Evolutionary conservation across 2,113 vertebrate genomes (phyloP), one percentile per base, ranked within the genome.

Genomic region (Bujurquina vittata): DNA sequence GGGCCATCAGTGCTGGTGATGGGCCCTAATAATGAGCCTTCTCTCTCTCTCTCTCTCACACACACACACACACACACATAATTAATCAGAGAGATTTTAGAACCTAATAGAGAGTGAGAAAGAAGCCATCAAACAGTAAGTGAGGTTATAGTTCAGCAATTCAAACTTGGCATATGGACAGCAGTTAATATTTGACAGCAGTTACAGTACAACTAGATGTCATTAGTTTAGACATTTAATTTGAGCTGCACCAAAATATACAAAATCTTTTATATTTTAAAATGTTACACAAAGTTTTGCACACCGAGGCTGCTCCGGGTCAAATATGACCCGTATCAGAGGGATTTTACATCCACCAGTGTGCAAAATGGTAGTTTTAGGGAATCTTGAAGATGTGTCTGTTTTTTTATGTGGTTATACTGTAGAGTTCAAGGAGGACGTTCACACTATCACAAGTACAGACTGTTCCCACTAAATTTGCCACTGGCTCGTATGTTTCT

Each of bases 21-120:
- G 67, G 80, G 84, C 89, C 91, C 77, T 89, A 91, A 92, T 93
- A 93, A 92, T 92, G 88, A 90, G 87, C 61, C 72, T 4, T 10
- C 40, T 10, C 40, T 12, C 10, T 1, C 40, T 0, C 40, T 4
- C 40, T 0, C 40, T 1, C 40, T 1, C 11, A 11, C 40, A 11
- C 40, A 11, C 40, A 12, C 40, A 12, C 40, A 60, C 35, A 75
- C 46, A 52, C 10, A 2, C 20, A 55, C 54, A 55, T 55, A n/a
- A 55, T 10, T 54, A 20, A 54, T 20, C 7, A 3, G 46, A 49
- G n/a, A 3, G 20, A n/a, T n/a, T 55, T 10, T 52, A 3, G 7
- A 20, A n/a, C 7, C 52, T n/a, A 55, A 55, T 4, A n/a, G 20
- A 55, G n/a, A 55, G 3, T n/a, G 9, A 10, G 2, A 9, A n/a